Percentiles rank a stretch among this genome's conserved stretches.
Conservation (phyloP, 2,113 vertebrate species). For the Elanoides forficatus region DNA sequence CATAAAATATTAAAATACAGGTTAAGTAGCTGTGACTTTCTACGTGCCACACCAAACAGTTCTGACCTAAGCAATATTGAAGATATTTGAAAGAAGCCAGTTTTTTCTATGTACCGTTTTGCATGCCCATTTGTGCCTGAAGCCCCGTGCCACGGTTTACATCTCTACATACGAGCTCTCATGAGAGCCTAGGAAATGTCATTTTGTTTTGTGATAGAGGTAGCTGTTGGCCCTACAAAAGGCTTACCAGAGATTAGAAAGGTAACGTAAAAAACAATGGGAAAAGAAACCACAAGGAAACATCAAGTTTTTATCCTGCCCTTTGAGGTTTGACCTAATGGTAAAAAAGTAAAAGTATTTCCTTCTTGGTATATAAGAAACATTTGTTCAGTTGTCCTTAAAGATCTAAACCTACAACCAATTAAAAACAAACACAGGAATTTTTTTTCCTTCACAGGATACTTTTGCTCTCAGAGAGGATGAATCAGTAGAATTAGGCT, state of each 20-base stretch:
- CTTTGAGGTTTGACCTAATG: not conserved
- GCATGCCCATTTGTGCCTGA: not conserved
- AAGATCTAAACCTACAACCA: not conserved
- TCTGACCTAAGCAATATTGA: not conserved
- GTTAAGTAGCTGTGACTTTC: not conserved
- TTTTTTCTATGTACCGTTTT: fast-evolving
- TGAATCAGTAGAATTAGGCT: not conserved
- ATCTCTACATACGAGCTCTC: not conserved
- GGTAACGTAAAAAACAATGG: not conserved
- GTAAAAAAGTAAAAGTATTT: not conserved
- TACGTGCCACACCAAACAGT: not conserved
- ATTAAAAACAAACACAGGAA: not conserved
- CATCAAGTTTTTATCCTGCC: not conserved
- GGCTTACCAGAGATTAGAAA: not conserved
- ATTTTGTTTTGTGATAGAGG: not conserved
- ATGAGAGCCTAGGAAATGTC: not conserved
- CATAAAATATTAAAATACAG: not conserved
- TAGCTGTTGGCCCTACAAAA: not conserved
- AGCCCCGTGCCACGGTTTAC: not conserved
- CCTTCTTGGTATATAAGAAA: not conserved
- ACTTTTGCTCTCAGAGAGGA: not conserved
- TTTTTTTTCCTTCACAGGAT: not conserved
- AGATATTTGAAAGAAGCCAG: not conserved
- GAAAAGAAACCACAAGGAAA: not conserved
- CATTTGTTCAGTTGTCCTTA: not conserved